Percentiles rank a stretch among this genome's conserved stretches.
Conservation (phyloP, 64 coral and sea anemone species). For the Pocillopora damicornis region DNA sequence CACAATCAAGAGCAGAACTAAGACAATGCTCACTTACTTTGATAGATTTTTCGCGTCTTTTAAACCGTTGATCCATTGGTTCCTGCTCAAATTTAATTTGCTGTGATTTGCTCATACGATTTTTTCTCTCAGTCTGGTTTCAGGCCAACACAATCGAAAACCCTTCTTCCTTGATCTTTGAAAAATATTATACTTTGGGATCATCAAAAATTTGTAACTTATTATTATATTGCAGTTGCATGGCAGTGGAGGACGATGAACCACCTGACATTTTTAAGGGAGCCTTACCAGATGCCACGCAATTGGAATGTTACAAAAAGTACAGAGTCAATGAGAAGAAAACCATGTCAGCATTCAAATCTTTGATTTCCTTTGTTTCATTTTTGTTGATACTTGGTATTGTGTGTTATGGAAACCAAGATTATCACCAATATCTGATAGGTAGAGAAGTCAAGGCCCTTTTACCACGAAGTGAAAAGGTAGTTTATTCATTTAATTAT, state of each 20-base stretch:
- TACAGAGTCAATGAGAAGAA: slow-evolving; percentile 51
- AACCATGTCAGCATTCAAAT: slow-evolving; percentile 50
- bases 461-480: slow-evolving; percentile 55
- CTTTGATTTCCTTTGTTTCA: slow-evolving; percentile 20
- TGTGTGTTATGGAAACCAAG: slow-evolving; percentile 68
- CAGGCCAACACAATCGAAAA: too few species aligned
- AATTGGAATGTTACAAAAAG: slow-evolving; percentile 50
- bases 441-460: slow-evolving; percentile 44
- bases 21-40: too few species aligned
- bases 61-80: too few species aligned
- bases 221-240: too few species aligned
- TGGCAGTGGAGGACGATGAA: not conserved
- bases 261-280: not conserved
- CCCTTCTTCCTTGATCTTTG: too few species aligned
- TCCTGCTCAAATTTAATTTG: too few species aligned
- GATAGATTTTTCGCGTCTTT: too few species aligned
- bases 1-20: too few species aligned
- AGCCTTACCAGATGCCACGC: not conserved
- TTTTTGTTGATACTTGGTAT: slow-evolving; percentile 58
- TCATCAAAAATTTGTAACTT: too few species aligned
- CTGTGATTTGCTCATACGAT: too few species aligned
- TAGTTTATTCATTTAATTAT: not conserved
- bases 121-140: too few species aligned
- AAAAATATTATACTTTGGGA: too few species aligned
- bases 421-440: slow-evolving; percentile 51